Percentiles rank a stretch among this genome's conserved stretches.
phyloP scores from a whole-genome alignment of 2,797 vertebrate genomes.

The Falco novaeseelandiae region DNA sequence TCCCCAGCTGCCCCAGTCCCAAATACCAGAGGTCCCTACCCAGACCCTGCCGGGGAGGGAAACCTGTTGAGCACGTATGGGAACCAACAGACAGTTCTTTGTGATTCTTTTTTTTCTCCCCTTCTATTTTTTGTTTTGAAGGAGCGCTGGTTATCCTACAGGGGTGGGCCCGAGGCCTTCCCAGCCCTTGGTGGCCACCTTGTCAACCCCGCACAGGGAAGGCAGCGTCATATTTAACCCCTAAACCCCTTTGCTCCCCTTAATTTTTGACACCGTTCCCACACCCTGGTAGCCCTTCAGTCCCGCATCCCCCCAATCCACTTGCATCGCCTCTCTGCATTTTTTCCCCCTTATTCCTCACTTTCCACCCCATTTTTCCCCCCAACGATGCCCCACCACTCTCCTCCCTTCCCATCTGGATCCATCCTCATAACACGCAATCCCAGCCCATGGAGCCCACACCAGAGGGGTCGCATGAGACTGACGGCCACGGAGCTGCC shows the following conservation, averaged over 20 bases:
- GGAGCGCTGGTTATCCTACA: background rate
- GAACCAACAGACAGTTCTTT: background rate
- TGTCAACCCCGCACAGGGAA: too few relatives aligned
- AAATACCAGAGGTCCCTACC: background rate
- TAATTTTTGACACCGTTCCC: background rate
- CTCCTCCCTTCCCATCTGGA: background rate
- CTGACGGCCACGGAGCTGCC: background rate
- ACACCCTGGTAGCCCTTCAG: background rate
- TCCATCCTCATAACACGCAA: background rate
- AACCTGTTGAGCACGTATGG: background rate
- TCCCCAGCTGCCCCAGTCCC: background rate
- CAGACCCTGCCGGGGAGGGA: background rate
- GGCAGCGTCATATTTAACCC: background rate
- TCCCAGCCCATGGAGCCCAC: background rate
- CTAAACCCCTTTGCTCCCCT: background rate
- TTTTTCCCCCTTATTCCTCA: background rate
- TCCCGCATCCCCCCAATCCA: background rate
- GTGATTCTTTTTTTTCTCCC: background rate
- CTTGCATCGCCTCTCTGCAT: too few relatives aligned
- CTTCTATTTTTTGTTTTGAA: background rate
- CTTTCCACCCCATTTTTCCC: background rate
- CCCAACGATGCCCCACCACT: fast-evolving
- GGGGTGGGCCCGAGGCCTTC: background rate
- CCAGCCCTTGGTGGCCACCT: background rate
- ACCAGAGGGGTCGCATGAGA: background rate